Evolutionary conservation across 1,140 invertebrate genomes (phyloP), one percentile per base, ranked within the genome.

Genomic region (Sarcophaga bullata): DNA sequence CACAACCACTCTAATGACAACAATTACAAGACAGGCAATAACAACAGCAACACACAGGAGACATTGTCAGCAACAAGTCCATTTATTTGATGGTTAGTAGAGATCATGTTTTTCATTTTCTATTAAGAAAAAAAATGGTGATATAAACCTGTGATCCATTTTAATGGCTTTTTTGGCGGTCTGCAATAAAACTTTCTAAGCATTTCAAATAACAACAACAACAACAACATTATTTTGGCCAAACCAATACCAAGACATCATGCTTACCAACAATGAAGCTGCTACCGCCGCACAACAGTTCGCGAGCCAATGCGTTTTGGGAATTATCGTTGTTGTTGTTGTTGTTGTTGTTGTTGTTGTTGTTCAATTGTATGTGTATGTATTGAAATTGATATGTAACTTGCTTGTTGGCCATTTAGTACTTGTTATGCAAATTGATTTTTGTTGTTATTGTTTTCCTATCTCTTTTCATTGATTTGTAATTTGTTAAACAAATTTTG

Each of bases 1-100:
- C 25, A 78, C 49, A 78, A 78, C 75, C 17, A 50, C 49, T 50
- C 49, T 78, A 78, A 78, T 78, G 75, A 78, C 75, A 52, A 78
- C 75, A 78, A 78, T 78, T 78, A 78, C 75, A 50, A n/a, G 49
- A 17, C 19, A 8, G 62, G 37, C 17, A 72, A 62, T 17, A 13
- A 62, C 58, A 13, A 62, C 58, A 62, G 25, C 25, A 37, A 37
- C 25, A 37, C 25, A 37, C 25, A 37, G 25, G 25, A 37, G 25
- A 37, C 25, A 68, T 68, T 68, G 62, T 13, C 13, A n/a, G 7
- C 17, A 68, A 68, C 62, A 68, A 17, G 62, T 68, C 7, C n/a
- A 68, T 19, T 52, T 9, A 6, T 52, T 13, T 52, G 50, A 58
- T 19, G 5, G 17, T 19, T n/a, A 68, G 62, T 9, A 19, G 62